Evolutionary conservation across 2,797 vertebrate genomes (phyloP), one percentile per base, ranked within the genome.

Genomic region (Xenopus petersii): DNA sequence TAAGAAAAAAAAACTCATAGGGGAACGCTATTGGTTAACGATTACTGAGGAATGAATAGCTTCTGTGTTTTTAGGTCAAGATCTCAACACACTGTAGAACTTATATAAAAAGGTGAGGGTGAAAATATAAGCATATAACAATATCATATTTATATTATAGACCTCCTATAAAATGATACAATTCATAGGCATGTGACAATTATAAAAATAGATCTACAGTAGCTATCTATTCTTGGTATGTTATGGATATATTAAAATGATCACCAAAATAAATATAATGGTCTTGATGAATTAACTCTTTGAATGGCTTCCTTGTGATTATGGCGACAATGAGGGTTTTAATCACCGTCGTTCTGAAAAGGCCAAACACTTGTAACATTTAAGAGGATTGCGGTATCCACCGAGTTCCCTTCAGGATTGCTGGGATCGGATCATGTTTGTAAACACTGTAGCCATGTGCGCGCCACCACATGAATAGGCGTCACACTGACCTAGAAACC

Each of bases 381-480:
- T 79, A 80, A 74, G 72, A 65, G n/a, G 82, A 61, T 42, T 76
- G 85, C 82, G 68, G 85, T 89, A 84, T 78, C 85, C 68, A 80
- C 85, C 79, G 82, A 75, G 64, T 71, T 85, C 81, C 69, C 73
- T 30, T 79, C 85, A 69, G 75, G 89, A 92, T 91, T 91, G 89
- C 87, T 91, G 89, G 89, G 91, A 90, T 89, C 83, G 89, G 91
- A 90, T 89, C 83, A 86, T 91, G 92, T 95, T 93, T 93, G 91
- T 94, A 94, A 95, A 95, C 93, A 94, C 76, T 91, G 87, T 81
- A 87, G 87, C 91, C 93, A 94, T 84, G 91, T 94, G 94, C 83
- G 66, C 76, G 33, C 42, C 74, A 85, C 86, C 92, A 93, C 89
- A 80, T 91, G 91, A 84, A 47, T 79, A 85, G 79, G 82, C 89